Evolutionary conservation across 1,140 invertebrate species (phyloP), one percentile per base, ranked within the genome.

Genomic region (Whitmania pigra): DNA sequence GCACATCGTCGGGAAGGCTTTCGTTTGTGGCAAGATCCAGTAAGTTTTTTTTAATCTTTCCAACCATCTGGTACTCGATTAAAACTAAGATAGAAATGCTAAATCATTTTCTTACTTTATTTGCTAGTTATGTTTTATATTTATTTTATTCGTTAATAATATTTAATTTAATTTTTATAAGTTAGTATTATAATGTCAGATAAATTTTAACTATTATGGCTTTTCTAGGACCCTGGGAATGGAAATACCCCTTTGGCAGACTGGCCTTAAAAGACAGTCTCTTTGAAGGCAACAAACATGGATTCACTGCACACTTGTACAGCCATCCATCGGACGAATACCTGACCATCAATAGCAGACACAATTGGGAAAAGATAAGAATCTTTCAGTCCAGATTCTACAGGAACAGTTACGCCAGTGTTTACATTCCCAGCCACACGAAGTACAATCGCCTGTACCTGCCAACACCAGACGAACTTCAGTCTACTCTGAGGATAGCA

Each of bases 251-350:
- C 29, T 53, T 73, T 29, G 75, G 78, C 31, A 71, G 71, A 0
- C 80, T 82, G 3, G 18, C 71, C 22, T 27, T 84, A 11, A 63
- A 71, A 49, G 79, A 82, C 67, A 79, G 76, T 63, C 76, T 76
- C 0, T 90, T 96, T 27, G 87, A 87, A 77, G 85, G 87, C 69
- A 97, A 97, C 78, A 84, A 86, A 0, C 85, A 87, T 77, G 94
- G 94, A 17, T 84, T 97, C 31, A 87, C 89, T 27, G 88, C 88
- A 0, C 87, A 88, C 3, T 94, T 93, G 79, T 97, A 96, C 78
- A 96, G 96, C 81, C 79, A 79, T 69, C 81, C 80, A 18, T 81
- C 80, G 29, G 80, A 82, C 71, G 76, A 77, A 49, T 76, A 78
- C 72, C 67, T 78, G 27, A 79, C 81, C 72, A 73, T 82, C 53